phyloP scores from a whole-genome alignment of 2,113 vertebrate genomes.

The Cromileptes altivelis region DNA sequence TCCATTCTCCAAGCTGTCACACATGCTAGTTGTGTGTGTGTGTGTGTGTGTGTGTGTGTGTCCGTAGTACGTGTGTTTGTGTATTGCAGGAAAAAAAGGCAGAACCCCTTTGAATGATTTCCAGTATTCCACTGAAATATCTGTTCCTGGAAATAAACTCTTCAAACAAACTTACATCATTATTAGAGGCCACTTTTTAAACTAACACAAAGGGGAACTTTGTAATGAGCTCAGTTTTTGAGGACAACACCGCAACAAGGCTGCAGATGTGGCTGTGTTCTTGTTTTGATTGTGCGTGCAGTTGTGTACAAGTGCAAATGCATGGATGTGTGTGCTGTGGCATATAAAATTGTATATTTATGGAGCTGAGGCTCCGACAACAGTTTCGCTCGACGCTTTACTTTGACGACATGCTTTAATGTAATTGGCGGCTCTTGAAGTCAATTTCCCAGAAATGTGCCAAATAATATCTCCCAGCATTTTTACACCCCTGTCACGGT shows the following conservation, averaged over 20 bases:
- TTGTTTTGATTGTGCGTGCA: conserved; percentile 27
- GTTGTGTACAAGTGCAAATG: conserved; percentile 4
- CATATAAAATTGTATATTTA: conserved; percentile 49
- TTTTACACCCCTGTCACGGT: conserved; percentile 43
- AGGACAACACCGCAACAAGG: conserved; percentile 28
- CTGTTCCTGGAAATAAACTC: conserved; percentile 31
- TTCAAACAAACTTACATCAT: conserved; percentile 41
- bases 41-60: not conserved
- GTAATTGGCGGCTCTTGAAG: conserved; percentile 74
- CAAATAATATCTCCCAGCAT: conserved; percentile 64
- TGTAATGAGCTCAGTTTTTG: conserved; percentile 44
- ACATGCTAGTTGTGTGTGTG: conserved; percentile 1
- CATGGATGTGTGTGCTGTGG: conserved; percentile 23
- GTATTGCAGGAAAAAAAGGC: not conserved
- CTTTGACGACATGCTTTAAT: conserved; percentile 70
- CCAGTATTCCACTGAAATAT: conserved; percentile 19
- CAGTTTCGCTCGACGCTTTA: conserved; percentile 49
- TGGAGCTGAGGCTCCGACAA: conserved; percentile 52
- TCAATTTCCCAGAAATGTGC: conserved; percentile 65
- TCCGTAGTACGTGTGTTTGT: not conserved
- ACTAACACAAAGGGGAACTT: conserved; percentile 36
- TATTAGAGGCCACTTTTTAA: conserved; percentile 38
- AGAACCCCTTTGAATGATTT: conserved; percentile 29
- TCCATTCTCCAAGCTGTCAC: not conserved
- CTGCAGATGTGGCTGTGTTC: conserved; percentile 24